Base-by-base conservation (phyloP, 2,888 invertebrate species). In the Eilema depressum region DNA sequence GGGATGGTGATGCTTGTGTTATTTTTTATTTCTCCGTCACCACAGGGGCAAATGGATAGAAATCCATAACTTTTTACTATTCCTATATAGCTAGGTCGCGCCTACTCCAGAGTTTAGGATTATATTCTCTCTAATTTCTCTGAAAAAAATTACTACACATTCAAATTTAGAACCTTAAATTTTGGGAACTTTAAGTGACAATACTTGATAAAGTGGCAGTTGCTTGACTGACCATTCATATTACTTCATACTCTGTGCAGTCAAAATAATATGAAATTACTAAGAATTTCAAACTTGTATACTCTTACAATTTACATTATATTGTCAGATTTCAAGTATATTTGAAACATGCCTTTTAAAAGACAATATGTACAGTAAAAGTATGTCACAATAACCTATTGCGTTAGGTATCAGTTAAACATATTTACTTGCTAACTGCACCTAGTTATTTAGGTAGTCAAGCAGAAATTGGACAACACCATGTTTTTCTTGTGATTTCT, bases 351-450 rank as follows among this genome's bases (percentile, higher is more conserved):
- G 14, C 37, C 37, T 53, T 53, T 53, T 10, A 53, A 47, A 53
- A 53, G 8, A 53, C 53, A 53, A 53, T 47, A 41, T 41, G 41
- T 17, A 41, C 41, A 14, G 17, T 41, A 47, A 47, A 47, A 47
- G 53, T 53, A 53, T 53, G 53, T 53, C 53, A 53, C 53, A 53
- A 10, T n/a, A n/a, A 53, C n/a, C n/a, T n/a, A n/a, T 53, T n/a
- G 53, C n/a, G 7, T 47, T 47, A 47, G 47, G n/a, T 53, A 10
- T 53, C 53, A 53, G 7, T 20, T n/a, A 10, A 53, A 53, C 17
- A 10, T 53, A 1, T 47, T 8, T n/a, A 53, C n/a, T n/a, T 53
- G 53, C 20, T 53, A 53, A 53, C n/a, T 53, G 53, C n/a, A n/a
- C n/a, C 10, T n/a, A 53, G 10, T 53, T n/a, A 53, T 53, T 53